Percentiles rank a stretch among this genome's conserved stretches.
phyloP scores from a whole-genome alignment of 2,888 invertebrate genomes.

The Hyles lineata region DNA sequence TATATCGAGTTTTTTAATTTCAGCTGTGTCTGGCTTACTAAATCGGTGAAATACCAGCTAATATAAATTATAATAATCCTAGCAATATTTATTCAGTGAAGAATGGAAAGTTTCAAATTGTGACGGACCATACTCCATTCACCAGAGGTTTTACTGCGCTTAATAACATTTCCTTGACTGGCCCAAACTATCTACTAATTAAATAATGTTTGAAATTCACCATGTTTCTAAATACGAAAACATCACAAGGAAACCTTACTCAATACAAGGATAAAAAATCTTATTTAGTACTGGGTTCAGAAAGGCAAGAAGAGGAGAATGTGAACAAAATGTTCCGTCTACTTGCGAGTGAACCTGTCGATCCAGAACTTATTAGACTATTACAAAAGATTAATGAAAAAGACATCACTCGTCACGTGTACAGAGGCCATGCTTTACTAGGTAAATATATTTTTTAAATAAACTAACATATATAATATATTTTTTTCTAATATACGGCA shows the following conservation, averaged over 20 bases:
- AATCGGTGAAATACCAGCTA: constrained; percentile 19
- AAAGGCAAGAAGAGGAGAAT: constrained; percentile 80
- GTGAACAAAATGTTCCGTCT: constrained; percentile 62
- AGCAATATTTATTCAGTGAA: background rate
- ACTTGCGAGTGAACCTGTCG: constrained; percentile 61
- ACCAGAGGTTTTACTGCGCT: constrained; percentile 47
- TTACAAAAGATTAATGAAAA: constrained; percentile 75
- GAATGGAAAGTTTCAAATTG: constrained; percentile 7
- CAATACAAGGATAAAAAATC: constrained; percentile 65
- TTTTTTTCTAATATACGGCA: too few relatives aligned
- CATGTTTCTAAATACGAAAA: too few relatives aligned
- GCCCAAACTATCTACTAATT: constrained; percentile 58
- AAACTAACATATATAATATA: too few relatives aligned
- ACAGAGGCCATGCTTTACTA: constrained; percentile 86
- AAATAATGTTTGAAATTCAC: too few relatives aligned
- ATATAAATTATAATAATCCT: constrained; percentile 16
- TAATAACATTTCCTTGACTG: constrained; percentile 59
- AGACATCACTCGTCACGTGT: constrained; percentile 84
- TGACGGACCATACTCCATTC: constrained; percentile 13
- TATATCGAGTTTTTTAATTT: background rate
- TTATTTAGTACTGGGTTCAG: constrained; percentile 82
- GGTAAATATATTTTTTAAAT: constrained; percentile 48
- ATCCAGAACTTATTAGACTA: constrained; percentile 78
- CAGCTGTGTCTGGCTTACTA: constrained; percentile 28
- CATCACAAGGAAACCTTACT: too few relatives aligned